Base-by-base conservation (phyloP, 2,888 invertebrate genomes). In the Eustalomyia histrio region DNA sequence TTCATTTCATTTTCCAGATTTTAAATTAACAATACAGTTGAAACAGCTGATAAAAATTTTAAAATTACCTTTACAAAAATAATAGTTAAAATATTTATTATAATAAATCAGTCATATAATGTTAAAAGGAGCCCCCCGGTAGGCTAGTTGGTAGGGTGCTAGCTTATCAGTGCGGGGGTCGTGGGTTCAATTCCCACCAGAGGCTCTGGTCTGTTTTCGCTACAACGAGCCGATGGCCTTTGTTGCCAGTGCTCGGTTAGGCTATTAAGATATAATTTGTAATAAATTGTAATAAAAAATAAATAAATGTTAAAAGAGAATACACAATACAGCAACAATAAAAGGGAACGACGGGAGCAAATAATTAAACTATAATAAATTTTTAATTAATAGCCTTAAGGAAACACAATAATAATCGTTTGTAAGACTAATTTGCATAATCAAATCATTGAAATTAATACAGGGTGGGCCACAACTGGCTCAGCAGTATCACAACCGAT, bases 41-140 rank as follows among this genome's bases (percentile, higher is more conserved):
- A n/a, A 58, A 58, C 65, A 74, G 64, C 73, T 74, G 64, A 57
- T 39, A 39, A 39, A 39, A 39, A 12, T 12, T 39, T 6, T 12
- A 39, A 39, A 39, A 63, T 17, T 52, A 57, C 24, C 16, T 50
- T 33, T 61, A 74, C 61, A 74, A 81, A 69, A 74, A 52, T 74
- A 81, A 81, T 69, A 67, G 71, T 50, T 75, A 67, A 74, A 81
- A 81, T 81, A 81, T 81, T 81, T 78, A 78, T 67, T 71, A 68
- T 75, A 78, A 81, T 81, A 81, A 81, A 81, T 81, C 78, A 81
- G 71, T 63, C 71, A n/a, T n/a, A 81, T 67, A 81, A 78, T n/a
- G n/a, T n/a, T n/a, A n/a, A n/a, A n/a, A n/a, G n/a, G n/a, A n/a
- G n/a, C n/a, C n/a, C n/a, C n/a, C n/a, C n/a, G n/a, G n/a, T n/a